Conservation (phyloP, 1,140 invertebrate species). For the Lutraria rhynchaena region DNA sequence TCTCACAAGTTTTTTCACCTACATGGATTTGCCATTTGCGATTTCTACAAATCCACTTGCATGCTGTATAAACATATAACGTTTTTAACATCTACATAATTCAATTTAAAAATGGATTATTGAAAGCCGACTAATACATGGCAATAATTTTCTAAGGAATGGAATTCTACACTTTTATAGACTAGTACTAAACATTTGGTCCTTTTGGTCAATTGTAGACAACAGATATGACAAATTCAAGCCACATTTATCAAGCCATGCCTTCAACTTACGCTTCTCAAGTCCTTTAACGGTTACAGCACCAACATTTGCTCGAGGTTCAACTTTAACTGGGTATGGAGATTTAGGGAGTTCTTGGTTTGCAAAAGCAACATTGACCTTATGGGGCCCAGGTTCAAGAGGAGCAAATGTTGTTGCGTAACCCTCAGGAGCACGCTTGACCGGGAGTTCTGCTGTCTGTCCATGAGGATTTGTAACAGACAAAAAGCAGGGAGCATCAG, state of each 20-base stretch:
- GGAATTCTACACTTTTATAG: no score
- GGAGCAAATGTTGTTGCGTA: slow-evolving; percentile 93
- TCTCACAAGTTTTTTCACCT: no score
- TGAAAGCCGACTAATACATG: no score
- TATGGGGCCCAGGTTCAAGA: slow-evolving; percentile 90
- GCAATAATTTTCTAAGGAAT: no score
- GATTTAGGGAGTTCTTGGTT: slow-evolving; percentile 93
- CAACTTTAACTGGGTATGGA: slow-evolving; percentile 91
- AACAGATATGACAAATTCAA: slow-evolving; percentile 30
- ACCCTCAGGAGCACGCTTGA: slow-evolving; percentile 86
- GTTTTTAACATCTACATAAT: no score
- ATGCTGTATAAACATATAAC: no score
- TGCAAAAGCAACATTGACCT: slow-evolving; percentile 90
- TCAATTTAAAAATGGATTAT: no score
- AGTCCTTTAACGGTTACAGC: slow-evolving; percentile 94
- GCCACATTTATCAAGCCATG: slow-evolving; percentile 35
- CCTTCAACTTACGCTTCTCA: slow-evolving; percentile 90
- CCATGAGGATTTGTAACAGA: slow-evolving; percentile 79
- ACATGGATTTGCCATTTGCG: no score
- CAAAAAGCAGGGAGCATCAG: slow-evolving; percentile 87
- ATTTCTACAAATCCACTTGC: no score
- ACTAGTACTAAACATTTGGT: no score
- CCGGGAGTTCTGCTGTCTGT: slow-evolving; percentile 85
- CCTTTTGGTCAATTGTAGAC: no score
- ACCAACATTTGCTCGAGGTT: slow-evolving; percentile 90